Base-by-base conservation (phyloP, 2,113 vertebrate species). In the Menura novaehollandiae region DNA sequence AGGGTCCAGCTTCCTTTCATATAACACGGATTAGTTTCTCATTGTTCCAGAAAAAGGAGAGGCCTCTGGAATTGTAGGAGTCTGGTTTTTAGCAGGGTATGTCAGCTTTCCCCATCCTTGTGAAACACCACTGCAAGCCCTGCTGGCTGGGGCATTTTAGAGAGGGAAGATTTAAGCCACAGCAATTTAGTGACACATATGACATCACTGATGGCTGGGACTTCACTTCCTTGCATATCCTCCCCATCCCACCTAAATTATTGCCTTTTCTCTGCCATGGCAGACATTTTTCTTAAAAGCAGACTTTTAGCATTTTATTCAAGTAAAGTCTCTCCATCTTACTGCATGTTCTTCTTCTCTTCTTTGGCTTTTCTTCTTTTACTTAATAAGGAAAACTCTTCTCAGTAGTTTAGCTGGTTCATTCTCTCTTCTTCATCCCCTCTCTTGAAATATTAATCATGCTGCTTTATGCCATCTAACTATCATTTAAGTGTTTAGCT, bases 21-120 rank as follows among this genome's bases (percentile, higher is more conserved):
- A 88, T 68, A 87, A 75, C 19, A 41, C 30, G 52, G 83, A 92
- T 91, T 95, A 79, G 8, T 66, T 71, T 89, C 56, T 85, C 58
- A 82, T 76, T 41, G 32, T 43, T 88, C 56, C 58, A 85, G 60
- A 62, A 74, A 93, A 86, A 68, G 12, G 2, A 17, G 2, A 64
- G 35, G 35, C 33, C 43, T 71, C 79, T 90, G 55, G 15, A 90
- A 89, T 43, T 18, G 43, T 2, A 55, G 8, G 67, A 67, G 8
- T 92, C 55, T 55, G 1, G 32, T 79, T 95, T 93, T 83, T 16
- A 52, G n/a, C 10, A 55, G 11, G n/a, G 41, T 3, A 71, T 68
- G 37, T 24, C 62, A 68, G 15, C 17, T 80, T 89, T 82, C 46
- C 53, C 60, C 23, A 3, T 51, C 52, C 37, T 72, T 94, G 56